phyloP scores from a whole-genome alignment of 1,140 invertebrate genomes.

The Triops longicaudatus region DNA sequence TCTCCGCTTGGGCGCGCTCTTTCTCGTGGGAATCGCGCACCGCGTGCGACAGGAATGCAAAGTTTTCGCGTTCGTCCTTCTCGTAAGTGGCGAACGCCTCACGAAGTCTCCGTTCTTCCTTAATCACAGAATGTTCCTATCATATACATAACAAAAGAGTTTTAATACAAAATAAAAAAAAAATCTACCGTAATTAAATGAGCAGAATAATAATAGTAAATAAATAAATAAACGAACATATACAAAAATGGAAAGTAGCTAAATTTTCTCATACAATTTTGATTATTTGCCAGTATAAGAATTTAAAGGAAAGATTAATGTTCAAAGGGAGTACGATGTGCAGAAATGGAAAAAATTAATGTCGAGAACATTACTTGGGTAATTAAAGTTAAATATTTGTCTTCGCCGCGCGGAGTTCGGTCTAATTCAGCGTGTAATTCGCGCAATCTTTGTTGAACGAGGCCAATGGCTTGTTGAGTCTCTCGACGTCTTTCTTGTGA shows the following conservation, averaged over 20 bases:
- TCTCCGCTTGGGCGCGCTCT: slow-evolving; percentile 59
- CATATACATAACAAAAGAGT: neutral
- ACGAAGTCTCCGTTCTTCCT: slow-evolving; percentile 40
- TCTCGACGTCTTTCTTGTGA: slow-evolving; percentile 52
- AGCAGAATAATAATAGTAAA: too few relatives aligned
- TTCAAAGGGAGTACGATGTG: too few relatives aligned
- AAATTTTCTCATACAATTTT: too few relatives aligned
- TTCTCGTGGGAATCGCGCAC: slow-evolving; percentile 62
- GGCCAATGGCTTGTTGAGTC: slow-evolving; percentile 45
- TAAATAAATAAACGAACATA: too few relatives aligned
- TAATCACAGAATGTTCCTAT: slow-evolving; percentile 33
- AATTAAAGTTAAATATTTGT: slow-evolving; percentile 52
- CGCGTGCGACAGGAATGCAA: slow-evolving; percentile 54
- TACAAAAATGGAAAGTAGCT: too few relatives aligned
- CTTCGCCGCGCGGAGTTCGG: slow-evolving; percentile 55
- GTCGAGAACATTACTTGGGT: slow-evolving; percentile 43
- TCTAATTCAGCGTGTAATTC: slow-evolving; percentile 58
- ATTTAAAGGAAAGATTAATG: too few relatives aligned
- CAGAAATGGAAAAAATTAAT: too few relatives aligned
- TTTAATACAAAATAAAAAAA: too few relatives aligned
- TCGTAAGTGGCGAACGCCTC: slow-evolving; percentile 40
- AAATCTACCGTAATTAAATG: too few relatives aligned
- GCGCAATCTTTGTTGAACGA: slow-evolving; percentile 52
- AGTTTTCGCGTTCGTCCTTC: slow-evolving; percentile 53
- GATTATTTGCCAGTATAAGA: too few relatives aligned